Conservation (phyloP, 2,113 vertebrate species). For the Dicentrarchus labrax region DNA sequence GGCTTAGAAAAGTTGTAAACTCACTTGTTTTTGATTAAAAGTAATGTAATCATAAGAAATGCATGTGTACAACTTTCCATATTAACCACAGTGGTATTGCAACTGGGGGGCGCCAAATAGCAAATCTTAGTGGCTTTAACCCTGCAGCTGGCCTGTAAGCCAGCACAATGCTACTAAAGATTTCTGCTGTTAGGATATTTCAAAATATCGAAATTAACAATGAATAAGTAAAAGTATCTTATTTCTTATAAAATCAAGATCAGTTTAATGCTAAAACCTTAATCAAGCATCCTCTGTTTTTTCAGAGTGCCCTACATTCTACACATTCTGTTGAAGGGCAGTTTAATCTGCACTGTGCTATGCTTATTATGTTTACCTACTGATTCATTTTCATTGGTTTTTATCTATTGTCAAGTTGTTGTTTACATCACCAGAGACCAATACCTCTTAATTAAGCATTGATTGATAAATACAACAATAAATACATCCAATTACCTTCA, state of each 20-base stretch:
- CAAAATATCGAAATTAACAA: background rate
- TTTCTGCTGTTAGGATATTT: background rate
- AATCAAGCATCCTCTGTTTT: too few relatives aligned
- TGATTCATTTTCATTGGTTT: background rate
- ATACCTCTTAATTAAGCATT: background rate
- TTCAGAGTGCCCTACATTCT: background rate
- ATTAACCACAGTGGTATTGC: too few relatives aligned
- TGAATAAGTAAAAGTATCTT: background rate
- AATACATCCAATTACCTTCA: constrained; percentile 4
- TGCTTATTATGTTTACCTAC: background rate
- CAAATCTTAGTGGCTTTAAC: background rate
- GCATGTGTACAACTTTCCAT: too few relatives aligned
- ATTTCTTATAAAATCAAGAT: too few relatives aligned
- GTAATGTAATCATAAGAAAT: too few relatives aligned
- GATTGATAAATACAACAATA: background rate
- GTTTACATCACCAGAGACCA: background rate
- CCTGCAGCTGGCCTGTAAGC: background rate
- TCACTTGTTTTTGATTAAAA: too few relatives aligned
- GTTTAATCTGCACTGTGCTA: background rate
- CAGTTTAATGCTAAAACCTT: background rate
- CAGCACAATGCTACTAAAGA: background rate
- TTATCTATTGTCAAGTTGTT: background rate
- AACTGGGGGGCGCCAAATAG: too few relatives aligned
- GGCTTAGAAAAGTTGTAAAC: too few relatives aligned
- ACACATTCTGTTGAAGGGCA: background rate